Evolutionary conservation across 2,888 invertebrate genomes (phyloP).

Genomic region (Drosophila mayaguana): DNA sequence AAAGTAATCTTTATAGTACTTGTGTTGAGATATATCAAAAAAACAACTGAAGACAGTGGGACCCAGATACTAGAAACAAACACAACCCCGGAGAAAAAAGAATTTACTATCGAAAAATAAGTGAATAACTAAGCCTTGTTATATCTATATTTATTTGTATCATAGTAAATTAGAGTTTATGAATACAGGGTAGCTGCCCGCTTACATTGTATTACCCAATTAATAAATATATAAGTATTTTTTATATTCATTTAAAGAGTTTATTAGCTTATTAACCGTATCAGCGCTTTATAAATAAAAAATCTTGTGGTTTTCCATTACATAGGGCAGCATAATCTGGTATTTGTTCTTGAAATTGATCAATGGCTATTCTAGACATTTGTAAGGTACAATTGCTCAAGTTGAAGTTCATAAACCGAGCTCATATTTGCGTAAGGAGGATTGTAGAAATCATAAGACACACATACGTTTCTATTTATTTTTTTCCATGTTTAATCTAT

Average conservation of each 20-base stretch:
- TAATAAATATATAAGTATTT: neutral
- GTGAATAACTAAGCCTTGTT: neutral
- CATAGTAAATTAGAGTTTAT: neutral
- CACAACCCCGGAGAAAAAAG: neutral
- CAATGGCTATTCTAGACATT: constrained; percentile 17
- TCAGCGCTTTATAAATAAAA: constrained; percentile 3
- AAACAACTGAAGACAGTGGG: constrained; percentile 7
- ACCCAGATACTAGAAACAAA: constrained; percentile 2
- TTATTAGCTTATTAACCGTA: neutral
- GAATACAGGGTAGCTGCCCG: neutral
- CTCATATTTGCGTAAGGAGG: constrained; percentile 19
- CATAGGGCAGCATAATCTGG: constrained; percentile 2
- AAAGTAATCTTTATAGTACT: constrained; percentile 66
- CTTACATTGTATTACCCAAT: neutral
- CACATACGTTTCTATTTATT: neutral
- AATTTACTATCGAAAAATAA: neutral
- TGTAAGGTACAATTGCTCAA: constrained; percentile 14
- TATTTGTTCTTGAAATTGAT: constrained; percentile 14
- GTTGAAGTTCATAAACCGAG: constrained; percentile 59
- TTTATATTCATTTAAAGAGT: neutral
- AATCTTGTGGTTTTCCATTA: constrained; percentile 34
- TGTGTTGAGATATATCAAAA: constrained; percentile 41
- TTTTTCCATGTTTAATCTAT: neutral
- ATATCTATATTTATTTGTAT: neutral
- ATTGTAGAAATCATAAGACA: constrained; percentile 16